phyloP scores from a whole-genome alignment of 2,113 vertebrate genomes.

The Anseranas semipalmata region DNA sequence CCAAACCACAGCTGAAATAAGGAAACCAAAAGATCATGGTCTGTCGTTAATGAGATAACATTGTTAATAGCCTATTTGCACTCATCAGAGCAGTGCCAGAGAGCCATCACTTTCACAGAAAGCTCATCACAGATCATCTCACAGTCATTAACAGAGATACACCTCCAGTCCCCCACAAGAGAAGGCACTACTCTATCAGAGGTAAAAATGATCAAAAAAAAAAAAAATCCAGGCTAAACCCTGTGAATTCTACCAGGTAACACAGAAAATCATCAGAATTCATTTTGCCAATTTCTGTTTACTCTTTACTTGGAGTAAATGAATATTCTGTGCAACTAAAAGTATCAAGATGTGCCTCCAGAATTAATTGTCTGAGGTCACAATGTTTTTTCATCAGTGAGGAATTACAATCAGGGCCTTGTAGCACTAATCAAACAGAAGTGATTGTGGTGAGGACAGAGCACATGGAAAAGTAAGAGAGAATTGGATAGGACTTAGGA shows the following conservation, averaged over 20 bases:
- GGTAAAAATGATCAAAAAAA: neutral
- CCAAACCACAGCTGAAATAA: neutral
- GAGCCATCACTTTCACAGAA: neutral
- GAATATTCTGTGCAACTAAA: neutral
- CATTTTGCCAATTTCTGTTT: neutral
- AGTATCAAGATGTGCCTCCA: neutral
- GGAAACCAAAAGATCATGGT: neutral
- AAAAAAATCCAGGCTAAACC: neutral
- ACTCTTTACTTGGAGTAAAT: neutral
- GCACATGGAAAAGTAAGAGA: constrained; percentile 23
- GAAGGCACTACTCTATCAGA: neutral
- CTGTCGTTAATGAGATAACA: neutral
- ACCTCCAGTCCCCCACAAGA: neutral
- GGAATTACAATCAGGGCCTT: constrained; percentile 54
- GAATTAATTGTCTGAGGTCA: neutral
- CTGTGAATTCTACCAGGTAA: neutral
- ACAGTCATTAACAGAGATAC: neutral
- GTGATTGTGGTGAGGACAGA: constrained; percentile 30
- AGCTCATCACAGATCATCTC: neutral
- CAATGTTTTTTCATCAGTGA: constrained; percentile 34
- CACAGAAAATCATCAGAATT: neutral
- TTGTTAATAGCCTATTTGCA: neutral
- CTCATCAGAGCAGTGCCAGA: neutral
- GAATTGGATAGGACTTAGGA: constrained; percentile 36
- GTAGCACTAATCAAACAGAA: constrained; percentile 66